Conservation (phyloP, 2,797 vertebrate genomes). For the Antrozous pallidus region DNA sequence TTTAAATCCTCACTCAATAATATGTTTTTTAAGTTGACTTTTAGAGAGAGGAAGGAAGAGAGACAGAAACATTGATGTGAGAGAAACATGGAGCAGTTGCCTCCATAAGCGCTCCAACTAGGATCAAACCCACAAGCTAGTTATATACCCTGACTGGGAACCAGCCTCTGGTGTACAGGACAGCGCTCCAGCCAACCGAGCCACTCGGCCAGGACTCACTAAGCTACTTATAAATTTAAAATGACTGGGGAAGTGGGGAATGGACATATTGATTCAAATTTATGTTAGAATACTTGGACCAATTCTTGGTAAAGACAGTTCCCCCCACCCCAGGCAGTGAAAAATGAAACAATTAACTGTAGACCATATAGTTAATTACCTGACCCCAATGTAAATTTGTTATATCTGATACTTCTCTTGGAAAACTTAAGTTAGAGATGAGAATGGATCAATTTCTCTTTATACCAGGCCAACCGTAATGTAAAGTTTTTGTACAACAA, state of each 20-base stretch:
- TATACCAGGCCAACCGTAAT: neutral
- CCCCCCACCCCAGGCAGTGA: neutral
- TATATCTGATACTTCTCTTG: neutral
- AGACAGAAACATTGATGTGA: neutral
- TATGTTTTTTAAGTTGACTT: neutral
- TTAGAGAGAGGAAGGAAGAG: neutral
- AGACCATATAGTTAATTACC: neutral
- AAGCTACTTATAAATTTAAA: neutral
- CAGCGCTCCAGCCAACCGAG: neutral
- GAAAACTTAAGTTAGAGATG: neutral
- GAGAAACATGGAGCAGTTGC: neutral
- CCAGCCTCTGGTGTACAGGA: neutral
- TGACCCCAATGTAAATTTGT: neutral
- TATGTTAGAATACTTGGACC: neutral
- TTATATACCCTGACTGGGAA: neutral
- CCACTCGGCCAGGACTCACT: neutral
- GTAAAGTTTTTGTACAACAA: neutral
- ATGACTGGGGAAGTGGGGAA: neutral
- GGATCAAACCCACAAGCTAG: neutral
- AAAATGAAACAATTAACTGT: neutral
- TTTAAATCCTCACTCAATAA: neutral
- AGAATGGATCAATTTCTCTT: neutral
- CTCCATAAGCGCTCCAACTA: neutral
- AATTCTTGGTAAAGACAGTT: neutral
- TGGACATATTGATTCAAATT: neutral